Conservation (phyloP, 2,888 invertebrate genomes). For the Drosophila fungiperda region DNA sequence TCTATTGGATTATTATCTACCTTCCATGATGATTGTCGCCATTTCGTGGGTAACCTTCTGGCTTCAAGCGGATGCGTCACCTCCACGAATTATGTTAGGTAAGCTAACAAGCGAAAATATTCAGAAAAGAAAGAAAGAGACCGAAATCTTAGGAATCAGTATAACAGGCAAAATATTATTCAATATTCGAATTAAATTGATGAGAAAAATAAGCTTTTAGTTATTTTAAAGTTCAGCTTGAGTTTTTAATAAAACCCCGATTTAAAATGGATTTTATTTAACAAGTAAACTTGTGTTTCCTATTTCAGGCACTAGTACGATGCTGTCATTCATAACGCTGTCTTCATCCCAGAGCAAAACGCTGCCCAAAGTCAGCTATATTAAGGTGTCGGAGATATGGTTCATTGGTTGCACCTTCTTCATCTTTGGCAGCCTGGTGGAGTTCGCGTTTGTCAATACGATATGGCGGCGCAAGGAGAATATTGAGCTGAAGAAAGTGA, state of each 20-base stretch:
- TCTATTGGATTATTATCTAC: conserved; percentile 80
- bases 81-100: conserved; percentile 82
- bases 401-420: conserved; percentile 82
- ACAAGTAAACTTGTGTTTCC: too few relatives aligned
- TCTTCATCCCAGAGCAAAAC: conserved; percentile 82
- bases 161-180: too few relatives aligned
- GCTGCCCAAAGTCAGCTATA: conserved; percentile 82
- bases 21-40: conserved; percentile 83
- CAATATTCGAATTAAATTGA: too few relatives aligned
- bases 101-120: conserved; percentile 8
- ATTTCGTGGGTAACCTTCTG: conserved; percentile 83
- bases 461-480: conserved; percentile 83
- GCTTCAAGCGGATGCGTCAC: conserved; percentile 82
- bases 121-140: too few relatives aligned
- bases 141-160: too few relatives aligned
- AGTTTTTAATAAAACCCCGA: too few relatives aligned
- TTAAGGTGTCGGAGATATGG: conserved; percentile 82
- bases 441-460: conserved; percentile 82
- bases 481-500: conserved; percentile 82
- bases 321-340: conserved; percentile 81
- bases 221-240: too few relatives aligned
- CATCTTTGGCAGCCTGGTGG: conserved; percentile 82
- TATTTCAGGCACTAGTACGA: conserved; percentile 79
- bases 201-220: too few relatives aligned
- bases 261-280: not conserved